phyloP scores from a whole-genome alignment of 2,888 invertebrate genomes.

The Chromoteleia sp. region DNA sequence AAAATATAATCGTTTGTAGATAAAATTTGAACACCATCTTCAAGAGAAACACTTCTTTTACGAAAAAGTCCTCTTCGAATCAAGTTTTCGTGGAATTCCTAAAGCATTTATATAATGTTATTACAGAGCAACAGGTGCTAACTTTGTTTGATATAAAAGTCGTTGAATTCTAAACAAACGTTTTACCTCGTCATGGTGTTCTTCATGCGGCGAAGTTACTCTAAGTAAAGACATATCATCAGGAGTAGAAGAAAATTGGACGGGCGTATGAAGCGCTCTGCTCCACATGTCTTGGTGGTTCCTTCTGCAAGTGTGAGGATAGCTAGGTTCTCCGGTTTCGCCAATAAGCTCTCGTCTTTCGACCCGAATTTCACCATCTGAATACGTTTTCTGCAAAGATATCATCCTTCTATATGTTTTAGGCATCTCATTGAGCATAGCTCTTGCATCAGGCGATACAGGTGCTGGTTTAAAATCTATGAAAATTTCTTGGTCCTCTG shows the following conservation, averaged over 20 bases:
- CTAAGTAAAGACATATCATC: slow-evolving; percentile 82
- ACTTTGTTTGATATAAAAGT: no score
- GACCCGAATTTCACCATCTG: slow-evolving; percentile 91
- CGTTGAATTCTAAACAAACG: slow-evolving; percentile 5
- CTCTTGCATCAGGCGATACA: slow-evolving; percentile 88
- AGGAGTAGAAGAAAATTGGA: slow-evolving; percentile 84
- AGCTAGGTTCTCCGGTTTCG: slow-evolving; percentile 84
- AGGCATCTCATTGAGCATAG: slow-evolving; percentile 80
- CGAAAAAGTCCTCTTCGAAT: slow-evolving; percentile 91
- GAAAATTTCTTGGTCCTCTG: slow-evolving; percentile 92
- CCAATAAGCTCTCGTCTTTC: slow-evolving; percentile 84
- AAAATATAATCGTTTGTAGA: slow-evolving; percentile 82
- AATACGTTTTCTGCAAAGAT: slow-evolving; percentile 90
- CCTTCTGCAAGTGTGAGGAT: slow-evolving; percentile 83
- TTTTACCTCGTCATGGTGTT: slow-evolving; percentile 81
- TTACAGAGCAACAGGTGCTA: no score
- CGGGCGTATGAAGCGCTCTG: slow-evolving; percentile 79
- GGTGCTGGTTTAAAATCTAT: slow-evolving; percentile 94
- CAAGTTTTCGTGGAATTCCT: slow-evolving; percentile 93
- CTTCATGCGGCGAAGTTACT: slow-evolving; percentile 78
- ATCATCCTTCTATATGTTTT: slow-evolving; percentile 84
- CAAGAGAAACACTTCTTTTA: slow-evolving; percentile 90
- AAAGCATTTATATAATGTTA: slow-evolving; percentile 34
- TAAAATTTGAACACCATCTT: slow-evolving; percentile 86
- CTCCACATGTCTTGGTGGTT: slow-evolving; percentile 83